Evolutionary conservation across 2,113 vertebrate genomes (phyloP).

Genomic region (Phrynocephalus versicolor): DNA sequence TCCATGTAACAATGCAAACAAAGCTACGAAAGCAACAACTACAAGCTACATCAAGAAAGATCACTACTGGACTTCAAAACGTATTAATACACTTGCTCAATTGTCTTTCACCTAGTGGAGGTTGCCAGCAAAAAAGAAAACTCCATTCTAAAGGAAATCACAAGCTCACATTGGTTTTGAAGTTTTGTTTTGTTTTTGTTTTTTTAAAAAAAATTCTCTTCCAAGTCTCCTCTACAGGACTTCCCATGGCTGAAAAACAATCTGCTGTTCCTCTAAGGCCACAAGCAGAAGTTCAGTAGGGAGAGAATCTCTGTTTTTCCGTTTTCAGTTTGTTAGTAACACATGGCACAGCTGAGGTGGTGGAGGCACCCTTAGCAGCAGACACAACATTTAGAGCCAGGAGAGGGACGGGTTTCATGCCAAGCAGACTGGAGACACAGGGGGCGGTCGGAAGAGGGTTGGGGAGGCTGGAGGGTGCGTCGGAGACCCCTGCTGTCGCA

Average conservation of each 20-base stretch:
- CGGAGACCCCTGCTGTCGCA: constrained; percentile 80
- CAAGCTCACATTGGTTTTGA: constrained; percentile 70
- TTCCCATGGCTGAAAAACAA: constrained; percentile 40
- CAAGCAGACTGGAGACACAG: constrained; percentile 92
- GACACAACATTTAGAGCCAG: constrained; percentile 95
- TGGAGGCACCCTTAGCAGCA: constrained; percentile 81
- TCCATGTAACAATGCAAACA: constrained; percentile 63
- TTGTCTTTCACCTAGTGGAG: constrained; percentile 36
- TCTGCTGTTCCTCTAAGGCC: constrained; percentile 48
- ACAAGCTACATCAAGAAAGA: constrained; percentile 34
- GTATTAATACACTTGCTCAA: constrained; percentile 36
- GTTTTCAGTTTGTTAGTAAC: constrained; percentile 89
- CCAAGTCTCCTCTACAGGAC: constrained; percentile 46
- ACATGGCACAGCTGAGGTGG: constrained; percentile 73
- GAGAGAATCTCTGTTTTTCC: constrained; percentile 91
- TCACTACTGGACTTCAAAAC: constrained; percentile 34
- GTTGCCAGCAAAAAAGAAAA: constrained; percentile 36
- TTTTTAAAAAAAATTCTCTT: constrained; percentile 12
- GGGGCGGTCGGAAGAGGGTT: constrained; percentile 88
- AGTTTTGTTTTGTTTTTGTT: no score
- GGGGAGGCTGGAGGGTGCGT: constrained; percentile 89
- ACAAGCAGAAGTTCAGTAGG: constrained; percentile 81
- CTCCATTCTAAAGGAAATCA: constrained; percentile 41
- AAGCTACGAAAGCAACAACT: constrained; percentile 24
- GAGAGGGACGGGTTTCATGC: constrained; percentile 93